A percentile compares a stretch with the other conserved stretches of the same genome.
Evolutionary conservation across 2,888 invertebrate genomes (phyloP).

Genomic region (Stictocephala bisonia): DNA sequence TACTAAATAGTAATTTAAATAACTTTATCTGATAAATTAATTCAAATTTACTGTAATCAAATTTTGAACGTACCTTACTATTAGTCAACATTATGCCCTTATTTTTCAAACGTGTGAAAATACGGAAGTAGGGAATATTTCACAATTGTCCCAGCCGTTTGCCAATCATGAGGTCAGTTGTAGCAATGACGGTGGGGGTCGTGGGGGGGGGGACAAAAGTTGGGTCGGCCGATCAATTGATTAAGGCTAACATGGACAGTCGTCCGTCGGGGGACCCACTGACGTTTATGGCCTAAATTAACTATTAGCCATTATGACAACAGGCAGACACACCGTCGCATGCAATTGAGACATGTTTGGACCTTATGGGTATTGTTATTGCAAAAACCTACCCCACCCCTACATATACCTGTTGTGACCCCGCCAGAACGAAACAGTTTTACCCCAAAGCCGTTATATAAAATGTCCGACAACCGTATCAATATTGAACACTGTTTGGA

Average conservation of each 20-base stretch:
- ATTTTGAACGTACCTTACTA: no score
- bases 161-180: neutral
- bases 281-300: conserved; percentile 34
- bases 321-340: conserved; percentile 5
- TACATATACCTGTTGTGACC: neutral
- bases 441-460: conserved; percentile 10
- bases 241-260: conserved; percentile 18
- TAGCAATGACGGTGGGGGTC: neutral
- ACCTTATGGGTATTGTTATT: conserved; percentile 32
- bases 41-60: no score
- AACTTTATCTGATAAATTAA: no score
- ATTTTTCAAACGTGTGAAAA: no score
- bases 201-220: conserved; percentile 30
- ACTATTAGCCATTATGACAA: conserved; percentile 45
- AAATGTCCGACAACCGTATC: conserved; percentile 12
- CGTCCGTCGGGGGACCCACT: conserved; percentile 26
- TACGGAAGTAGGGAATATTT: no score
- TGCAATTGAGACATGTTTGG: conserved; percentile 40
- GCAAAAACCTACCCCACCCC: neutral
- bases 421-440: conserved; percentile 11
- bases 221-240: conserved; percentile 32
- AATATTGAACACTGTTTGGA: no score
- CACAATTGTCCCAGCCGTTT: no score
- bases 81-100: no score
- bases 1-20: no score